Conservation (phyloP, 1,140 invertebrate genomes). For the Phymastichus coffea region DNA sequence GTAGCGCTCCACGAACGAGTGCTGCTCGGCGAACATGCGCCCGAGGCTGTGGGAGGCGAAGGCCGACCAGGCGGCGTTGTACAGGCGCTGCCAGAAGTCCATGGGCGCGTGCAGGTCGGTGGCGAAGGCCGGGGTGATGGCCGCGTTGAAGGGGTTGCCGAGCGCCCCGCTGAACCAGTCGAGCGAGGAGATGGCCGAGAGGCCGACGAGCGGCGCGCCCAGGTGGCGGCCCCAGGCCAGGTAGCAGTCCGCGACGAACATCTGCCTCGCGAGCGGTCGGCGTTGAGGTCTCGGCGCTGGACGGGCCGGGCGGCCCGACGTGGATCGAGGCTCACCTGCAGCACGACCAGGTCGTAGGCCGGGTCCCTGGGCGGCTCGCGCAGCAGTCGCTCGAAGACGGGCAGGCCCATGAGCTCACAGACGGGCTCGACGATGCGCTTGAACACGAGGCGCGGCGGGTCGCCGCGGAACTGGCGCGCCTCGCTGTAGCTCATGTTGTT, state of each 20-base stretch:
- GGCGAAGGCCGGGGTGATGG: conserved; percentile 53
- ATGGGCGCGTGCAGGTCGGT: conserved; percentile 58
- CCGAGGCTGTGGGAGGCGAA: conserved; percentile 26
- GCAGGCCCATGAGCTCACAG: conserved; percentile 29
- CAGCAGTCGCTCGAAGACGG: conserved; percentile 26
- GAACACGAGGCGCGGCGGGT: neutral
- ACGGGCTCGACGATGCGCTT: conserved; percentile 2
- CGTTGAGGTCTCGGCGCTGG: too few species aligned
- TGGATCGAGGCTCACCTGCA: too few species aligned
- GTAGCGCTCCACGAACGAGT: conserved; percentile 39
- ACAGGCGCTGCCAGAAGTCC: conserved; percentile 63
- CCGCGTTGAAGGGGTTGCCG: conserved; percentile 60
- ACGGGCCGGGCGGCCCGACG: too few species aligned
- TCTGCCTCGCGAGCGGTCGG: too few species aligned
- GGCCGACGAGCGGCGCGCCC: conserved; percentile 59
- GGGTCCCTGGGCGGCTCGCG: conserved; percentile 26
- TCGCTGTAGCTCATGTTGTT: conserved; percentile 27
- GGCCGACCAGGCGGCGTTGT: neutral
- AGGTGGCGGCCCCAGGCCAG: conserved; percentile 60
- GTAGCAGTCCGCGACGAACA: conserved; percentile 49
- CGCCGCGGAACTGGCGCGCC: conserved; percentile 12
- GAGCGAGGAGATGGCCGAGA: conserved; percentile 58
- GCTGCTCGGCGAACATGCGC: conserved; percentile 26
- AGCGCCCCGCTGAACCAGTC: conserved; percentile 60
- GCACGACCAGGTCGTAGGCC: conserved; percentile 29